Evolutionary conservation across 2,888 invertebrate species (phyloP), one percentile per base, ranked within the genome.

Genomic region (Chaitophorus viminalis): DNA sequence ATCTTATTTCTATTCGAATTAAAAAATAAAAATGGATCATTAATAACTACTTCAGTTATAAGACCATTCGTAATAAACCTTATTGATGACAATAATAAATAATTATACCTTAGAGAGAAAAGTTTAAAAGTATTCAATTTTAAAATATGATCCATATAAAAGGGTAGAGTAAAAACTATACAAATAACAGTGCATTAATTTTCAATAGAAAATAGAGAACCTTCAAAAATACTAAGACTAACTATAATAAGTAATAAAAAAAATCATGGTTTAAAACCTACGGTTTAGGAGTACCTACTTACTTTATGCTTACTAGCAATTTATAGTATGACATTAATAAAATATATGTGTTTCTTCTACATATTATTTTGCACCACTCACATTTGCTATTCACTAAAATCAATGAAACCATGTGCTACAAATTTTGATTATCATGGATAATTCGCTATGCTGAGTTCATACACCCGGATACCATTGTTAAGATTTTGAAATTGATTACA

Each of bases 401-500:
- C 78, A 72, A 36, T 52, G 70, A 68, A 70, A 78, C 52, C 60
- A 60, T 52, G 33, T 72, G 36, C 78, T 72, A 78, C 29, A 78
- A 39, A 86, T 86, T 78, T 78, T 79, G 52, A 85, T 68, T 85
- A 85, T 77, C 85, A 77, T n/a, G 68, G 77, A 85, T 84, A 85
- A 86, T 86, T 86, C 72, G 86, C 25, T 86, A 86, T 70, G 86
- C 78, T 36, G 70, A 78, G 78, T 86, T 86, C 78, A 78, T 77
- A 54, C 52, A 86, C 85, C 85, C 33, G 85, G 52, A 78, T 78
- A 86, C 78, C 14, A 86, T 86, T 86, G 70, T 86, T 79, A 18
- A 79, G 54, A 86, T 14, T 83, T 83, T 75, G 31, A 65, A 65
- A 75, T 83, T 83, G 83, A 83, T 83, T 60, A 75, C 29, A 29